Conservation (phyloP, 30 jellyfish, hydroid and myxozoan species). For the Nemopilema nomurai region DNA sequence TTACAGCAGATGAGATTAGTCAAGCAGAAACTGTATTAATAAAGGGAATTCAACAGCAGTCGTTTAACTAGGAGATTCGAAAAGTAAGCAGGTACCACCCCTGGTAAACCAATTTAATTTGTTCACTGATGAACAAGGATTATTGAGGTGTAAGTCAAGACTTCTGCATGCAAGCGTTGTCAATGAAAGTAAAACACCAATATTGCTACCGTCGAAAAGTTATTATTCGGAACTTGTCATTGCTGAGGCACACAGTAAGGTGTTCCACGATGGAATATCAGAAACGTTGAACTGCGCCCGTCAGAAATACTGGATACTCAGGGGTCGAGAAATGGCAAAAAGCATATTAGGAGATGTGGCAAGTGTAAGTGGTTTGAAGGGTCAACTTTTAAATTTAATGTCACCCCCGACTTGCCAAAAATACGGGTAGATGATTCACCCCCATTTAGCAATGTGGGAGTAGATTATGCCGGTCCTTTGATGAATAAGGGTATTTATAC, state of each 20-base stretch:
- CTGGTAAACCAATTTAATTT: background rate
- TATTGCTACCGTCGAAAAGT: slow-evolving; percentile 16
- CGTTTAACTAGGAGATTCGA: slow-evolving; percentile 1
- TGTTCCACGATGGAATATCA: slow-evolving; percentile 28
- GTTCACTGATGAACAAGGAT: slow-evolving; percentile 35
- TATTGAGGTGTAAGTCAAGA: slow-evolving; percentile 14
- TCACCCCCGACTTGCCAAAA: slow-evolving; percentile 11
- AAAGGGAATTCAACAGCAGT: slow-evolving; percentile 8
- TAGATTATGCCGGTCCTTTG: slow-evolving; percentile 24
- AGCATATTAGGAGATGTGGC: slow-evolving; percentile 14
- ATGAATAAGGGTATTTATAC: background rate
- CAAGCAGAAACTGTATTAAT: slow-evolving; percentile 19
- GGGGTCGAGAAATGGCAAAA: slow-evolving; percentile 21
- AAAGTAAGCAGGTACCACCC: slow-evolving; percentile 3
- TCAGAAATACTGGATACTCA: slow-evolving; percentile 20
- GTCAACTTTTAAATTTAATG: background rate
- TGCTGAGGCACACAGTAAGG: slow-evolving; percentile 44
- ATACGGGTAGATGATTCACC: slow-evolving; percentile 17
- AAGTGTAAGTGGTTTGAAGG: slow-evolving; percentile 32
- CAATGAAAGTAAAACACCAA: slow-evolving; percentile 2
- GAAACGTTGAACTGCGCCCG: slow-evolving; percentile 24
- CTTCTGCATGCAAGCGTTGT: slow-evolving; percentile 9
- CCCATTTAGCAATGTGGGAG: slow-evolving; percentile 17
- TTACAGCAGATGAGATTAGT: slow-evolving; percentile 9
- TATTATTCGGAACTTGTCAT: slow-evolving; percentile 33